Conservation (phyloP, 2,888 invertebrate genomes). For the Salticus scenicus region DNA sequence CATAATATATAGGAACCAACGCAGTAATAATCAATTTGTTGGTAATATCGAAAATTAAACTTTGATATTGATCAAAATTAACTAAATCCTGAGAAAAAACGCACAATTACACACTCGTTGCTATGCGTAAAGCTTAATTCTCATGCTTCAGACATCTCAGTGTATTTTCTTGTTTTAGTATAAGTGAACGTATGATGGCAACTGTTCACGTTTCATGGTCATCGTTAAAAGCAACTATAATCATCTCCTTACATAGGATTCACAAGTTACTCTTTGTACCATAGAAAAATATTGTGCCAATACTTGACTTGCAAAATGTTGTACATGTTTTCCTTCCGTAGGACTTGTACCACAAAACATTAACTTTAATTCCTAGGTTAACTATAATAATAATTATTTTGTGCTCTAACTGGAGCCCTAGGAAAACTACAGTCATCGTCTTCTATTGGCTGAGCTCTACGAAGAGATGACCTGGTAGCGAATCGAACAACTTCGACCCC, state of each 20-base stretch:
- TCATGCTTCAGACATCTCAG: too few relatives aligned
- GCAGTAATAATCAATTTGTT: too few relatives aligned
- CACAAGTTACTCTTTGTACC: not conserved
- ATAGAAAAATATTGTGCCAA: conserved; percentile 10
- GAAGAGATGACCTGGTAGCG: conserved; percentile 35
- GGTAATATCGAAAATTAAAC: too few relatives aligned
- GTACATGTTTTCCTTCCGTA: not conserved
- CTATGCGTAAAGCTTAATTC: too few relatives aligned
- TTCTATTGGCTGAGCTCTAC: conserved; percentile 35
- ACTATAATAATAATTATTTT: conserved; percentile 65
- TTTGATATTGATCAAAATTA: too few relatives aligned
- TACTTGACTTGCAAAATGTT: not conserved
- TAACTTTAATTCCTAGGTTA: conserved; percentile 23
- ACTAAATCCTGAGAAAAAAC: too few relatives aligned
- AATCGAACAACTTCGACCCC: conserved; percentile 57
- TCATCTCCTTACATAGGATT: too few relatives aligned
- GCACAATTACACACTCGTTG: too few relatives aligned
- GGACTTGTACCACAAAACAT: conserved; percentile 7
- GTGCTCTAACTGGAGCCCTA: conserved; percentile 52
- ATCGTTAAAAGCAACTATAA: not conserved
- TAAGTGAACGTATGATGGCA: too few relatives aligned
- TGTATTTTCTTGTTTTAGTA: too few relatives aligned
- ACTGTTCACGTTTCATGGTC: not conserved
- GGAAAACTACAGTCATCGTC: conserved; percentile 62
- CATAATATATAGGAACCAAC: too few relatives aligned